These are phyloP conservation scores for Rousettus madagascariensis DNA, from an alignment of 2,797 vertebrate species.

Conservation along the genomic window DNA sequence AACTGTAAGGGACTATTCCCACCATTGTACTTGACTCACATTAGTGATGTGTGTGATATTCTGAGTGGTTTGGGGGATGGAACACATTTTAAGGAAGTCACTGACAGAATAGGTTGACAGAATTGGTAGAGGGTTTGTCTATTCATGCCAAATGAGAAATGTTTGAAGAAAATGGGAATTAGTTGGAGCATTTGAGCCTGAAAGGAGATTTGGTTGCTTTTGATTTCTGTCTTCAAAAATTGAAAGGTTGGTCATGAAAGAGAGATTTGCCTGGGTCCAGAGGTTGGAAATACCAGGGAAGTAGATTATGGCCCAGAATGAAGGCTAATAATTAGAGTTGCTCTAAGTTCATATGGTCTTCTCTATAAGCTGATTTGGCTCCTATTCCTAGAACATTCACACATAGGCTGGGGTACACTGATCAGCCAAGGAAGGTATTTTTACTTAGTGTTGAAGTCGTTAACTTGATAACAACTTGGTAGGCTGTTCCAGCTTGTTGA, in stretches of 20 bases:
- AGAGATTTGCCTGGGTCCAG: background rate
- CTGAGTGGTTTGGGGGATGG: background rate
- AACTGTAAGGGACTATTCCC: background rate
- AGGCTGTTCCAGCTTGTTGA: background rate
- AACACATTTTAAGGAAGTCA: background rate
- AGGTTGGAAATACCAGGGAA: background rate
- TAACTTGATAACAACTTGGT: background rate
- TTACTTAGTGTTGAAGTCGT: background rate
- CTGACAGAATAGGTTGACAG: background rate
- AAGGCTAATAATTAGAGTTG: background rate
- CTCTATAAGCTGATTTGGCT: background rate
- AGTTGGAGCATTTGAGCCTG: background rate
- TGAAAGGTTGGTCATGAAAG: background rate
- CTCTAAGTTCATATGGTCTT: background rate
- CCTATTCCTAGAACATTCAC: background rate
- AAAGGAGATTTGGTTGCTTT: slow-evolving; percentile 1
- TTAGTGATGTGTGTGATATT: background rate
- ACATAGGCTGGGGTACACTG: background rate
- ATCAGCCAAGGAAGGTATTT: background rate
- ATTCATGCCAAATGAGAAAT: background rate
- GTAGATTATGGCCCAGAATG: background rate
- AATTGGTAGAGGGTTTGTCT: background rate
- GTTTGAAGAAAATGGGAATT: background rate
- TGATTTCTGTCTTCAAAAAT: background rate
- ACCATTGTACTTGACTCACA: background rate